Conservation (phyloP, 2,113 vertebrate genomes). For the Elephantulus edwardii region DNA sequence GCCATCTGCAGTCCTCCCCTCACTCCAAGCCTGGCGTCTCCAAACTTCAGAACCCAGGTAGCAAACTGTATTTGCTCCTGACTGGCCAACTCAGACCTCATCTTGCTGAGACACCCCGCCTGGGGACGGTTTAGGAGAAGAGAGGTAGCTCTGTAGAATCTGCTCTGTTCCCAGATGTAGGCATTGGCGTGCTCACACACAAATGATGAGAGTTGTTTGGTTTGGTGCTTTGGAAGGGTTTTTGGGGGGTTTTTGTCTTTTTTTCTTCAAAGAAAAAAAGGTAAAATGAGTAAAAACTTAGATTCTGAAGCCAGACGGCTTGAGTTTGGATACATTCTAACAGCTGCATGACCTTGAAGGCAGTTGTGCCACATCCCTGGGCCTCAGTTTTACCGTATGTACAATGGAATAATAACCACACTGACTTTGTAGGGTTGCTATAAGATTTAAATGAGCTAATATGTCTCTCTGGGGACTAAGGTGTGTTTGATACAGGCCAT, state of each 20-base stretch:
- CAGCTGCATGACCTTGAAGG: not conserved
- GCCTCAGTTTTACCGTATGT: not conserved
- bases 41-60: not conserved
- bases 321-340: not conserved
- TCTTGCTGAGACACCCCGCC: not conserved
- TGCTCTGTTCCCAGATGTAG: not conserved
- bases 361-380: not conserved
- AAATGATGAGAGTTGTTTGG: not conserved
- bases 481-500: too few species aligned
- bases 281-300: not conserved
- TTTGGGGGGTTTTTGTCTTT: too few species aligned
- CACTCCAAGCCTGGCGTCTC: not conserved
- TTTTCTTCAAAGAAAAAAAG: too few species aligned
- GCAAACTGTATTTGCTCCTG: not conserved
- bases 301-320: too few species aligned
- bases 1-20: not conserved
- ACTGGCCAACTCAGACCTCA: not conserved
- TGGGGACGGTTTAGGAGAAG: not conserved
- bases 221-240: too few species aligned
- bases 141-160: not conserved
- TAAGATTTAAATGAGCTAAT: not conserved
- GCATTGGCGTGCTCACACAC: fast-evolving
- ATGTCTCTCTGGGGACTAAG: too few species aligned
- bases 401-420: not conserved
- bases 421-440: fast-evolving